These are phyloP conservation scores for Myanophis thanlyinensis DNA, from an alignment of 2,113 vertebrate species.

Conservation along the genomic window DNA sequence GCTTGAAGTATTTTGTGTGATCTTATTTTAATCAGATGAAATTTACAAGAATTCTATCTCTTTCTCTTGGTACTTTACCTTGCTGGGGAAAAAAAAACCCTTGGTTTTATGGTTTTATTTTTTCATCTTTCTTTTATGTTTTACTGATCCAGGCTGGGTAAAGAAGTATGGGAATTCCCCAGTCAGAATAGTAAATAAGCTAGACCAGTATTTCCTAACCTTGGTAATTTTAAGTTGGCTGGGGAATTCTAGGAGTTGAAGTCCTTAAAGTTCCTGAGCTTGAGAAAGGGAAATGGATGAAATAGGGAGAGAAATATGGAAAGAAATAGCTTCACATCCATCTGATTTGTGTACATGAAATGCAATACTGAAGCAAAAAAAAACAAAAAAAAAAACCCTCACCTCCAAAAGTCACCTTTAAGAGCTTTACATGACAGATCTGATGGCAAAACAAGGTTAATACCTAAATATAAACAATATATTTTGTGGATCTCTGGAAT, in stretches of 20 bases:
- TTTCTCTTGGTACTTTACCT: not conserved
- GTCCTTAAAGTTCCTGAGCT: not conserved
- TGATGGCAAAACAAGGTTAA: not conserved
- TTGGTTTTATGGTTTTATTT: not conserved
- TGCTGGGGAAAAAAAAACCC: not conserved
- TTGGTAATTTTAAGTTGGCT: not conserved
- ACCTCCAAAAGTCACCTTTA: not conserved
- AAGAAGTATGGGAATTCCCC: not conserved
- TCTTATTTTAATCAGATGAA: not conserved
- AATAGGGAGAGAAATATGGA: not conserved
- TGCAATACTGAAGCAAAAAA: not conserved
- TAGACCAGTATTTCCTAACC: not conserved
- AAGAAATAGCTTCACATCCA: not conserved
- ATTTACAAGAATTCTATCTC: not conserved
- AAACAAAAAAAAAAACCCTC: not conserved
- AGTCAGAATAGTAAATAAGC: not conserved
- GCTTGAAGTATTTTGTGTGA: not conserved
- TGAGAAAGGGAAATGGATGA: not conserved
- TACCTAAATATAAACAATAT: not conserved
- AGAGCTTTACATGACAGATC: not conserved
- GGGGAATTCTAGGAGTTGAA: not conserved
- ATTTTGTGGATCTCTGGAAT: not conserved
- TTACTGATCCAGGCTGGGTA: not conserved
- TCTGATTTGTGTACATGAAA: not conserved
- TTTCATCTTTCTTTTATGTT: not conserved